Conservation (phyloP, 2,888 invertebrate species). For the Hemithea aestivaria region DNA sequence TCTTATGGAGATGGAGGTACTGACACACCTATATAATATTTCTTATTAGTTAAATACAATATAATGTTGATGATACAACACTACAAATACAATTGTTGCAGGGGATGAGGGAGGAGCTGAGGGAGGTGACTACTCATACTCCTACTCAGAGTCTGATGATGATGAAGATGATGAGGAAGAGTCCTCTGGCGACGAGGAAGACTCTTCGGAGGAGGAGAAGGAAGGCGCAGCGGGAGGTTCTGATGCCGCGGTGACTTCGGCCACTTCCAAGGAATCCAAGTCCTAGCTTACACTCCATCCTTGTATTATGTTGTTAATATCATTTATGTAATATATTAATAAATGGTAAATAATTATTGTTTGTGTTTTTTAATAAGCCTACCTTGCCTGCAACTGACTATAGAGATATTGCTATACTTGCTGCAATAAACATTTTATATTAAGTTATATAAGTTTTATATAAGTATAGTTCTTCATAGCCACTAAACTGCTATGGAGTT, state of each 20-base stretch:
- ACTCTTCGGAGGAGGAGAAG: conserved; percentile 15
- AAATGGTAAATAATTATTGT: conserved; percentile 1
- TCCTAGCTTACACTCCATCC: too few species aligned
- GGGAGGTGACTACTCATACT: conserved; percentile 60
- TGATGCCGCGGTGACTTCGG: not conserved
- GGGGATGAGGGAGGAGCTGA: conserved; percentile 75
- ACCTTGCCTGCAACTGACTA: too few species aligned
- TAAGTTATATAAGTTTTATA: too few species aligned
- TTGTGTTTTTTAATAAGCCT: too few species aligned
- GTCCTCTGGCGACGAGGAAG: conserved; percentile 11
- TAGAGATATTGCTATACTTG: too few species aligned
- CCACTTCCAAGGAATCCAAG: too few species aligned
- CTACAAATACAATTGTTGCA: conserved; percentile 4
- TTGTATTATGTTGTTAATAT: too few species aligned
- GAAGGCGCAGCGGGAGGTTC: not conserved
- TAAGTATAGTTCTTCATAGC: too few species aligned
- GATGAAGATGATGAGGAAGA: conserved; percentile 2
- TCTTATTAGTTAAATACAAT: too few species aligned
- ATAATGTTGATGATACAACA: too few species aligned
- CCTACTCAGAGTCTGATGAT: conserved; percentile 58
- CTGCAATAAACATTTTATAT: too few species aligned
- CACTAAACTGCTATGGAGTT: too few species aligned
- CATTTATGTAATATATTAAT: not conserved
- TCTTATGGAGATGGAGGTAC: conserved; percentile 18
- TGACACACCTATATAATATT: not conserved